phyloP scores from a whole-genome alignment of 2,888 invertebrate genomes.

The Cephus pulcher region DNA sequence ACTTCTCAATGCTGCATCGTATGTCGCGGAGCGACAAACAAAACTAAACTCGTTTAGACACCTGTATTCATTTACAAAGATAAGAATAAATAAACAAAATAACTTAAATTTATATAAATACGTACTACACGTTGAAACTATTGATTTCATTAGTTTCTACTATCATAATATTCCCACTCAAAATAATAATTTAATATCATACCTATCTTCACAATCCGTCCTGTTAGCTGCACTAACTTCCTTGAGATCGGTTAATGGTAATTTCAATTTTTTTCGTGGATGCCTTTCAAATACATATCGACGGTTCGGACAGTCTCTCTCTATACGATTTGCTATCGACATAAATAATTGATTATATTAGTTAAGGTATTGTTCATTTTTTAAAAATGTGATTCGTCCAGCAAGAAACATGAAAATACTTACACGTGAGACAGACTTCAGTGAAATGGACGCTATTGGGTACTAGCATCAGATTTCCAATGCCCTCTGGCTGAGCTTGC shows the following conservation, averaged over 20 bases:
- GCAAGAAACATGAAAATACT: slow-evolving; percentile 63
- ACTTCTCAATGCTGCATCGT: slow-evolving; percentile 80
- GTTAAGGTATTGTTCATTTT: neutral
- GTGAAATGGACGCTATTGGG: slow-evolving; percentile 92
- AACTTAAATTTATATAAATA: neutral
- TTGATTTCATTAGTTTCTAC: neutral
- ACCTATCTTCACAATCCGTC: slow-evolving; percentile 89
- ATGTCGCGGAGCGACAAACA: slow-evolving; percentile 89
- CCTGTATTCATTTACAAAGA: slow-evolving; percentile 46
- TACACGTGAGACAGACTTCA: slow-evolving; percentile 89
- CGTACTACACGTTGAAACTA: too few relatives aligned
- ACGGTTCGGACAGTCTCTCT: slow-evolving; percentile 88
- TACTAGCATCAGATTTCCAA: slow-evolving; percentile 88
- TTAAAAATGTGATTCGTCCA: neutral
- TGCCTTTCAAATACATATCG: slow-evolving; percentile 91
- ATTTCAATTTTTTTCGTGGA: slow-evolving; percentile 84
- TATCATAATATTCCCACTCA: neutral
- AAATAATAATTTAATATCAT: slow-evolving; percentile 15
- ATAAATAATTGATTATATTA: neutral
- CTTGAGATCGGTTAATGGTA: slow-evolving; percentile 84
- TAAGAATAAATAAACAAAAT: neutral
- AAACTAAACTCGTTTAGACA: slow-evolving; percentile 91
- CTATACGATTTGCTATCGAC: slow-evolving; percentile 81
- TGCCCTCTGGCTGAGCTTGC: slow-evolving; percentile 88
- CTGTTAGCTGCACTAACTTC: slow-evolving; percentile 88